Evolutionary conservation across 1,140 invertebrate genomes (phyloP), one percentile per base, ranked within the genome.

Genomic region (Musca domestica): DNA sequence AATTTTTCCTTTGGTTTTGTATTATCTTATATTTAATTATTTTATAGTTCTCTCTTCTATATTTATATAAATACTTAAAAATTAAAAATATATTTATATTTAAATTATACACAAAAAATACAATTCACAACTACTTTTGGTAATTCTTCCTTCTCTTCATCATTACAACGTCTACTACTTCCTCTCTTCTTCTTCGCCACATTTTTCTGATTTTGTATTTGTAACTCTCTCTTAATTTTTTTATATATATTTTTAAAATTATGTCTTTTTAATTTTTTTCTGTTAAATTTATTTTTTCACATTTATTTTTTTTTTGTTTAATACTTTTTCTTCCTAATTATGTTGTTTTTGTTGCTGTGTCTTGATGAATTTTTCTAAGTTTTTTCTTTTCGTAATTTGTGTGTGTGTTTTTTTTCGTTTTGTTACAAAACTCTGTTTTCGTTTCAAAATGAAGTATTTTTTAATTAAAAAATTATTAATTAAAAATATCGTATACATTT

Each of bases 81-180:
- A 17, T 48, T 51, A 22, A 19, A 27, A 52, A 41, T 52, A n/a
- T 19, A 48, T 69, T 58, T 66, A 9, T 22, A 19, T 30, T n/a
- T 68, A 23, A 56, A 30, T 51, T 69, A 70, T 52, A 80, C 77
- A 80, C 77, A 80, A 80, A 61, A 7, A 80, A 80, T 80, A 80
- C 77, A 80, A 76, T 77, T 80, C 77, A 80, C 77, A 80, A 80
- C 77, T 80, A 80, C 74, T 72, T 74, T 80, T 75, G 71, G 69
- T 70, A 72, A 51, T 49, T 49, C 34, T 48, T 70, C 65, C 46
- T 67, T 67, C 65, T 30, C 66, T 47, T 69, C 48, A 15, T 49
- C 47, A 56, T 69, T 52, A 64, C 68, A n/a, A 67, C 30, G 48
- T 23, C 52, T 48, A 47, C 23, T 67, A 1, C 9, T 51, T 51